A percentile compares a stretch with the other conserved stretches of the same genome.
Evolutionary conservation across 1,140 invertebrate species (phyloP).

Genomic region (Steinernema khuongi): DNA sequence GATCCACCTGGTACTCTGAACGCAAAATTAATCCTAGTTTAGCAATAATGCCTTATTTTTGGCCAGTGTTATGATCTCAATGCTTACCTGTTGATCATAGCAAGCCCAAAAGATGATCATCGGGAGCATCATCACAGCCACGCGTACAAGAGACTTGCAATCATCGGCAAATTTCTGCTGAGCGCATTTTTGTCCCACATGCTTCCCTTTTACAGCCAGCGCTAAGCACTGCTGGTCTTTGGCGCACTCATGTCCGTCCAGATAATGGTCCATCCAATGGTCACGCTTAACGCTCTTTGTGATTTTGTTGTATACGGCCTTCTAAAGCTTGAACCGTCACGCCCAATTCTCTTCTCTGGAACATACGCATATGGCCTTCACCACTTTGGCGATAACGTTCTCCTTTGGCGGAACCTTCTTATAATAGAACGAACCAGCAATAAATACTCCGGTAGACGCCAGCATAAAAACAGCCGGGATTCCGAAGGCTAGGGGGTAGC

Average conservation of each 20-base stretch:
- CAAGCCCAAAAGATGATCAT: conserved; percentile 75
- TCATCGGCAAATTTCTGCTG: conserved; percentile 64
- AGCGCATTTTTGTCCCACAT: conserved; percentile 18
- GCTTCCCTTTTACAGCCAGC: conserved; percentile 32
- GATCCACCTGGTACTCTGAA: conserved; percentile 60
- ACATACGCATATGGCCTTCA: conserved; percentile 29
- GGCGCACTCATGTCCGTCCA: conserved; percentile 63
- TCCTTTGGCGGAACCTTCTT: conserved; percentile 66
- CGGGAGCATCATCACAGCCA: conserved; percentile 62
- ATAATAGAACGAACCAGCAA: conserved; percentile 71
- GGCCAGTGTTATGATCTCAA: not conserved
- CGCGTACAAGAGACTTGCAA: conserved; percentile 59
- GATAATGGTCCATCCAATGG: conserved; percentile 74
- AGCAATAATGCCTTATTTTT: too few relatives aligned
- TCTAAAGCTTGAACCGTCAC: conserved; percentile 43
- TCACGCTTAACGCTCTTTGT: conserved; percentile 61
- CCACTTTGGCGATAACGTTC: conserved; percentile 34
- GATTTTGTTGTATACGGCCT: conserved; percentile 51
- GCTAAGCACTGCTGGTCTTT: conserved; percentile 26
- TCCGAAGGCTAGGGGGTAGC: conserved; percentile 58
- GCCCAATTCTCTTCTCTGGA: not conserved
- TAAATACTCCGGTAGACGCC: conserved; percentile 46
- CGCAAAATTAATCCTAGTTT: too few relatives aligned
- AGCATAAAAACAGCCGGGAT: conserved; percentile 60
- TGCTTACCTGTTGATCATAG: conserved; percentile 60